Conservation (phyloP, 2,113 vertebrate genomes). For the Lepidothrix coronata region DNA sequence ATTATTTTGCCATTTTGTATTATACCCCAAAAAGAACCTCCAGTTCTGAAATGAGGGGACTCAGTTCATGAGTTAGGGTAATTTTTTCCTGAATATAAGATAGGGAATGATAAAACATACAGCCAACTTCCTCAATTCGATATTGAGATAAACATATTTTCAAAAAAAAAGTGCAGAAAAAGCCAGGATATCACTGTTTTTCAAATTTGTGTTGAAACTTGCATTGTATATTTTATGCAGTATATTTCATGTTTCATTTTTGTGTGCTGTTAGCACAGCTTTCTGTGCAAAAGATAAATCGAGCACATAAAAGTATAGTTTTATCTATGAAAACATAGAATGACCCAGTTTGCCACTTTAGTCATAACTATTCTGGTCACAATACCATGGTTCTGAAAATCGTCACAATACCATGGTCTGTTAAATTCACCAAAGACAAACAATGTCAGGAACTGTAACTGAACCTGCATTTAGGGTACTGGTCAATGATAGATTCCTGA, state of each 20-base stretch:
- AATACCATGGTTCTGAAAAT: neutral
- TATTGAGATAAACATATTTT: neutral
- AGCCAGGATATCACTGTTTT: neutral
- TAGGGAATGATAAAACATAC: neutral
- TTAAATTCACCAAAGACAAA: neutral
- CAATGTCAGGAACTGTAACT: neutral
- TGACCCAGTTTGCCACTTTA: neutral
- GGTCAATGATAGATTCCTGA: neutral
- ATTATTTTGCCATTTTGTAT: neutral
- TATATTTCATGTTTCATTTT: neutral
- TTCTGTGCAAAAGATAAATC: neutral
- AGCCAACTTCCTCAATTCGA: neutral
- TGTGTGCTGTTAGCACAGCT: neutral
- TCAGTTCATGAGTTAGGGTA: neutral
- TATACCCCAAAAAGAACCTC: neutral
- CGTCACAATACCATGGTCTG: neutral
- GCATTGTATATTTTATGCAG: neutral
- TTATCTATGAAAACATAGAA: neutral
- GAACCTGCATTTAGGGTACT: neutral
- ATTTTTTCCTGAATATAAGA: neutral
- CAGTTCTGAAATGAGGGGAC: neutral
- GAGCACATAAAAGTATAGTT: neutral
- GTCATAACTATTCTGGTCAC: neutral
- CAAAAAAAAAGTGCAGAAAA: neutral
- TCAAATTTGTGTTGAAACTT: neutral